Percentiles rank a stretch among this genome's conserved stretches.
Evolutionary conservation across 2,113 vertebrate species (phyloP).

Genomic region (Leucosticte australis): DNA sequence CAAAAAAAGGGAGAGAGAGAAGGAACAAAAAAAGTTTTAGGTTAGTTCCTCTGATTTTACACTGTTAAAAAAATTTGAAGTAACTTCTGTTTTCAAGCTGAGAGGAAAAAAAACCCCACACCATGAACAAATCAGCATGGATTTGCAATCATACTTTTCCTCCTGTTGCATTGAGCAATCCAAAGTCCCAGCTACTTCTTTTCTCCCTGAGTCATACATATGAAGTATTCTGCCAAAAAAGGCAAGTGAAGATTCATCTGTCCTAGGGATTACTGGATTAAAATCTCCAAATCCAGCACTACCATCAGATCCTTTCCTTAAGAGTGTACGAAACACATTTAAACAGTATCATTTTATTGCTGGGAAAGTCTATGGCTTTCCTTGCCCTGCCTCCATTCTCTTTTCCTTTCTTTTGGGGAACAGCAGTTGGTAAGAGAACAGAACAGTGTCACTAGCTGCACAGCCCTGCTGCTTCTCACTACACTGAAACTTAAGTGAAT

Average conservation of each 20-base stretch:
- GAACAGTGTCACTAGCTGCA: not conserved
- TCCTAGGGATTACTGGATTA: not conserved
- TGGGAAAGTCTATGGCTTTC: not conserved
- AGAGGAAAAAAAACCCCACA: not conserved
- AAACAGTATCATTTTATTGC: not conserved
- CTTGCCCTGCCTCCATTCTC: not conserved
- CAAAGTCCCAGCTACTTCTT: not conserved
- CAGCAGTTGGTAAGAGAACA: not conserved
- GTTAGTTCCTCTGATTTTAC: not conserved
- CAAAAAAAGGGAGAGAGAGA: fast-evolving
- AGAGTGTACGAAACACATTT: not conserved
- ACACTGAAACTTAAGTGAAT: not conserved
- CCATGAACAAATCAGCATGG: not conserved
- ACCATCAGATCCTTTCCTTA: not conserved
- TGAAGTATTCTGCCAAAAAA: not conserved
- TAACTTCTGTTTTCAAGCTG: not conserved
- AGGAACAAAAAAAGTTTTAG: not conserved
- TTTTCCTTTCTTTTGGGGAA: not conserved
- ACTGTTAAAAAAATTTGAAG: not conserved
- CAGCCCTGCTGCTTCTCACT: not conserved
- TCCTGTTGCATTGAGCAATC: not conserved
- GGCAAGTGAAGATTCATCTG: not conserved
- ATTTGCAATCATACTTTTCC: not conserved
- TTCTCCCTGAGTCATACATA: not conserved
- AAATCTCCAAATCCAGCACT: not conserved